Conservation (phyloP, 2,113 vertebrate genomes). For the Sturnira hondurensis region DNA sequence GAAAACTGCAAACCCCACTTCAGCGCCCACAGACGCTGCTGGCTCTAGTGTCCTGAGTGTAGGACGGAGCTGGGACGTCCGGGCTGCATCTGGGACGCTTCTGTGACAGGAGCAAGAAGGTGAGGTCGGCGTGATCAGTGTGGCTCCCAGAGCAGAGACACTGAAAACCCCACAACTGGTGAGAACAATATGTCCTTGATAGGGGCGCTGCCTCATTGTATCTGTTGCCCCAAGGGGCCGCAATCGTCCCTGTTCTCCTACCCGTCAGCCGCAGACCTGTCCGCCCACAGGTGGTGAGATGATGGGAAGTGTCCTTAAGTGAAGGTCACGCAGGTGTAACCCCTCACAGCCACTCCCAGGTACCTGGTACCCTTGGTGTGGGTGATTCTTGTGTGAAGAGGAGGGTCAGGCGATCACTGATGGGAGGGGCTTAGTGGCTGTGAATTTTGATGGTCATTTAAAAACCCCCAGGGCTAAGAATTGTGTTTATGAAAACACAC, state of each 20-base stretch:
- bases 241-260: slow-evolving; percentile 53
- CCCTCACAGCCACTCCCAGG: background rate
- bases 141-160: slow-evolving; percentile 57
- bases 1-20: background rate
- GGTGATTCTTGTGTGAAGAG: background rate
- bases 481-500: background rate
- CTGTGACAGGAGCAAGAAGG: slow-evolving; percentile 42
- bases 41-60: background rate
- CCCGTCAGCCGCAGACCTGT: slow-evolving; percentile 60
- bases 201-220: slow-evolving; percentile 73
- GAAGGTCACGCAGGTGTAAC: slow-evolving; percentile 69
- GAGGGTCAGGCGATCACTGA: background rate
- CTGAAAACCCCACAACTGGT: slow-evolving; percentile 63
- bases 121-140: slow-evolving; percentile 23
- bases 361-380: background rate
- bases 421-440: background rate
- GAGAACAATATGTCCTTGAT: slow-evolving; percentile 70
- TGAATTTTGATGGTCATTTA: background rate
- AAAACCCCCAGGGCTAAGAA: background rate
- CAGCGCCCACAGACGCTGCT: too few species aligned
- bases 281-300: slow-evolving; percentile 49
- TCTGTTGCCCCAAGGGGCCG: slow-evolving; percentile 54
- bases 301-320: slow-evolving; percentile 67
- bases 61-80: background rate
- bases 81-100: background rate